These are phyloP conservation scores for Hirudinaria manillensis DNA, from an alignment of 2,888 invertebrate genomes.

Conservation along the genomic window DNA sequence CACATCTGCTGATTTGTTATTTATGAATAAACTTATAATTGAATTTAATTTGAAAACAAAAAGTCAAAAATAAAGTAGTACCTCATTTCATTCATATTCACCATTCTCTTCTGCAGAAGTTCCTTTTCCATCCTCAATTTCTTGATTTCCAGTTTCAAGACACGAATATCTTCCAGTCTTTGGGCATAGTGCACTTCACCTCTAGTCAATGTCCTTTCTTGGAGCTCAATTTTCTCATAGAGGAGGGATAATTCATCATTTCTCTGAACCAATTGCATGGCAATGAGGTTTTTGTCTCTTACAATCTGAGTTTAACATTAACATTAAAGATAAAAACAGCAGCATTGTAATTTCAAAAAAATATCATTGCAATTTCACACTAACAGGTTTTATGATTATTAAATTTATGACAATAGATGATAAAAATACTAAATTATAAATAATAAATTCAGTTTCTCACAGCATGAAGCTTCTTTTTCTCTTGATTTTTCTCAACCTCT, in stretches of 20 bases:
- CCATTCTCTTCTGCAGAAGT: conserved; percentile 57
- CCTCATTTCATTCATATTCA: conserved; percentile 73
- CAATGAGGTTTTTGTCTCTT: conserved; percentile 8
- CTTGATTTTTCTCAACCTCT: conserved; percentile 66
- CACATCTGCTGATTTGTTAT: no score
- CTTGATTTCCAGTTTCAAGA: conserved; percentile 72
- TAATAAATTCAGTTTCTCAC: no score
- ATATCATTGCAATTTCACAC: no score
- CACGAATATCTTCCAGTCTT: conserved; percentile 73
- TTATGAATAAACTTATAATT: no score
- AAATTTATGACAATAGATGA: no score
- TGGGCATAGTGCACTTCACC: conserved; percentile 73
- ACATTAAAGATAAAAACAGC: neutral
- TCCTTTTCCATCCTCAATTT: conserved; percentile 59
- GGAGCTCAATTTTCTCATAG: conserved; percentile 72
- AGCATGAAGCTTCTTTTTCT: conserved; percentile 67
- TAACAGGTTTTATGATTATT: no score
- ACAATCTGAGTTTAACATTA: conserved; percentile 9
- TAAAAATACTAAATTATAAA: no score
- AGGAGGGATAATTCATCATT: conserved; percentile 75
- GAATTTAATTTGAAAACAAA: no score
- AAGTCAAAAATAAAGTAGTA: neutral
- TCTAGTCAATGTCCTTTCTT: conserved; percentile 71
- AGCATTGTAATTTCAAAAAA: no score
- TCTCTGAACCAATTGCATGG: neutral